Base-by-base conservation (phyloP, 2,888 invertebrate species). In the Chalcosyrphus nemorum region DNA sequence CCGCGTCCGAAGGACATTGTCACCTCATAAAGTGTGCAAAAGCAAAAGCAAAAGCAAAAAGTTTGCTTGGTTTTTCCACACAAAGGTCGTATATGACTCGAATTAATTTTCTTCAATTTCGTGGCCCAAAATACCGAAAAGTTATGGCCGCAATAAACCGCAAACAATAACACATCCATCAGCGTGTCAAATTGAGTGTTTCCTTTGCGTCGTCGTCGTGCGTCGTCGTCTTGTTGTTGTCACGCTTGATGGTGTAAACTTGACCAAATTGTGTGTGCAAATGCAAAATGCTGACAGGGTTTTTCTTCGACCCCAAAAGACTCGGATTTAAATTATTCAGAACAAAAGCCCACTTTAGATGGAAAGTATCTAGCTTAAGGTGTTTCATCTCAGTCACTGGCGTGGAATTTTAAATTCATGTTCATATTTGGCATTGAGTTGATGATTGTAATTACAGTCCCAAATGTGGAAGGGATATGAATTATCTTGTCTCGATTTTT, bases 241-340 rank as follows among this genome's bases (percentile, higher is more conserved):
- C 17, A 17, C 32, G 32, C 2, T 13, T 29, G 15, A 9, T 38
- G 32, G n/a, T 11, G 47, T 21, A 15, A 52, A 61, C 52, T 72
- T 52, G 52, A 61, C 52, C 61, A 61, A 47, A 57, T 70, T 71
- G 27, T 50, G 24, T 2, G 41, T 57, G 15, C 24, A 24, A 41
- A 24, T 15, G 43, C 15, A 65, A 17, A 41, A n/a, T 41, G 29
- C 38, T 19, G 32, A n/a, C n/a, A n/a, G n/a, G n/a, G 29, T 6
- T 15, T 17, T 32, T 17, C 32, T 13, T 56, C 21, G 32, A 56
- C 24, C 50, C 56, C 75, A 70, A n/a, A 81, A 75, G 50, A 50
- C 21, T 81, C 75, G 81, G 81, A 70, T 81, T 75, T 63, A 75
- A 81, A 70, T 81, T 57, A 75, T 75, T 56, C 68, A 21, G 19